Percentiles rank a stretch among this genome's conserved stretches.
phyloP scores from a whole-genome alignment of 2,113 vertebrate species.

The Carettochelys insculpta region DNA sequence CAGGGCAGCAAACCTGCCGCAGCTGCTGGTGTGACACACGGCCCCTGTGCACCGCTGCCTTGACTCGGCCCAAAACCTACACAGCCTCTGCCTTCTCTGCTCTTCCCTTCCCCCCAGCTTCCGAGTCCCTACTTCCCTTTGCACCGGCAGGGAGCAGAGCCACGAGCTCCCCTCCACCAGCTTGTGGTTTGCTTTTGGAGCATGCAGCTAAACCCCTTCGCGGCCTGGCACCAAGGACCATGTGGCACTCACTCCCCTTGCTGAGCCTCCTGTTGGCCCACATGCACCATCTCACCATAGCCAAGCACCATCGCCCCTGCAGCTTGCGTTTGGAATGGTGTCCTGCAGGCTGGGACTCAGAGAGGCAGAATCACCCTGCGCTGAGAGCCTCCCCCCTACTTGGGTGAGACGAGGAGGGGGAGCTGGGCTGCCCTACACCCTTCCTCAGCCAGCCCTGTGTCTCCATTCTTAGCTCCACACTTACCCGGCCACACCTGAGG shows the following conservation, averaged over 20 bases:
- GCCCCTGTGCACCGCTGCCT: neutral
- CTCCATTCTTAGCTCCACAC: conserved; percentile 19
- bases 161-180: too few relatives aligned
- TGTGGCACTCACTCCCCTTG: neutral
- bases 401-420: neutral
- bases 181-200: too few relatives aligned
- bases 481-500: conserved; percentile 69
- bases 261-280: neutral
- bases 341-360: neutral
- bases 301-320: neutral
- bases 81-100: neutral
- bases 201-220: too few relatives aligned
- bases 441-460: fast-evolving
- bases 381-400: fast-evolving
- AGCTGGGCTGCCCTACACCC: fast-evolving
- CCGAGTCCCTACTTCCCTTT: too few relatives aligned
- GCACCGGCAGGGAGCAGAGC: neutral
- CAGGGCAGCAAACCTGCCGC: neutral
- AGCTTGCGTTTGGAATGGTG: fast-evolving
- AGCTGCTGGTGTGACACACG: fast-evolving
- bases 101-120: neutral
- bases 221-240: neutral
- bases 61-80: neutral
- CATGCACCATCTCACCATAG: neutral
- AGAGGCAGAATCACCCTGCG: neutral